Conservation (phyloP, 2,888 invertebrate genomes). For the Parasteatoda lunata region DNA sequence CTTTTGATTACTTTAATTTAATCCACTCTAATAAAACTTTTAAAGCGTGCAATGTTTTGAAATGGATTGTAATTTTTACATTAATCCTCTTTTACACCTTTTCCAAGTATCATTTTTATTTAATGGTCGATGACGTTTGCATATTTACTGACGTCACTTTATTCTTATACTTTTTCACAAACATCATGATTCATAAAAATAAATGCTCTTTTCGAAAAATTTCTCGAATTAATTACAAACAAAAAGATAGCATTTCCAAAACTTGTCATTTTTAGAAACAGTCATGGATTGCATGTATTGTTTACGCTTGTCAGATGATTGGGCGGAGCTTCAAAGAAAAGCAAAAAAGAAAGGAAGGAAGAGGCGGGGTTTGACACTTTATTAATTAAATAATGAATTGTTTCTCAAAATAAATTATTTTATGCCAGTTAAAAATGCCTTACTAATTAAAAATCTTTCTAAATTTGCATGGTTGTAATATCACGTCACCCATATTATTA, state of each 20-base stretch:
- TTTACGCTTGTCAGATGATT: constrained; percentile 67
- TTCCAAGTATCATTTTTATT: neutral
- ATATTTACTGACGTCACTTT: constrained; percentile 17
- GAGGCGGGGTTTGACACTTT: constrained; percentile 35
- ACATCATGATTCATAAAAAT: neutral
- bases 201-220: too few relatives aligned
- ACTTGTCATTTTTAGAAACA: too few relatives aligned
- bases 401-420: neutral
- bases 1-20: too few relatives aligned
- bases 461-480: too few relatives aligned
- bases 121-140: constrained; percentile 37
- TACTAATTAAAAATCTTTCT: too few relatives aligned
- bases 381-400: neutral
- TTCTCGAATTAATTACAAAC: too few relatives aligned
- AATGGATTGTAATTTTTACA: neutral
- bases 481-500: too few relatives aligned
- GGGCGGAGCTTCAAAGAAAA: constrained; percentile 46
- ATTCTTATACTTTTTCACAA: neutral
- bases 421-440: too few relatives aligned
- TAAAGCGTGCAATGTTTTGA: neutral
- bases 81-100: neutral
- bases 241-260: too few relatives aligned
- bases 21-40: neutral
- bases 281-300: constrained; percentile 48
- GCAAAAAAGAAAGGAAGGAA: constrained; percentile 18